Conservation (phyloP, 2,797 vertebrate species). For the Microctenopoma stevenorrisi region DNA sequence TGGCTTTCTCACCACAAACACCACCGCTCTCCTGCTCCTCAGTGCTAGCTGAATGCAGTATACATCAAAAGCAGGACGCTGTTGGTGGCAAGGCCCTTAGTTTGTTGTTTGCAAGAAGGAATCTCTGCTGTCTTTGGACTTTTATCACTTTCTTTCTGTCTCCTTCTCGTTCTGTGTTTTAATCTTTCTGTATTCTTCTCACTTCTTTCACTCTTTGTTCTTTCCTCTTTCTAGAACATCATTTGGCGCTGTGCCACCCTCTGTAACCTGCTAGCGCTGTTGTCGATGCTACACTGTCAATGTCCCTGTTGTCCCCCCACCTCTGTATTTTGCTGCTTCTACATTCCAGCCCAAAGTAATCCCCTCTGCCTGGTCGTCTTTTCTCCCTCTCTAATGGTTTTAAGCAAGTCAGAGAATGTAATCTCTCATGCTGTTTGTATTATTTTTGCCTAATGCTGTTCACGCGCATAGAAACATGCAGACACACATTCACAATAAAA, state of each 20-base stretch:
- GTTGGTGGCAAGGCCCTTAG: constrained; percentile 70
- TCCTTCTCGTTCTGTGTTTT: constrained; percentile 38
- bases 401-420: constrained; percentile 79
- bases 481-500: constrained; percentile 26
- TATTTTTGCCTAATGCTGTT: constrained; percentile 72
- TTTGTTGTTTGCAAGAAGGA: constrained; percentile 75
- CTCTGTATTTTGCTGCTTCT: constrained; percentile 58
- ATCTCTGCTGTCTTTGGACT: constrained; percentile 69
- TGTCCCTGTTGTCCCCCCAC: constrained; percentile 46
- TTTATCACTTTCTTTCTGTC: constrained; percentile 40
- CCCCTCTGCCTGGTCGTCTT: constrained; percentile 63
- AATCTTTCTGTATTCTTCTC: constrained; percentile 54
- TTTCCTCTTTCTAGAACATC: constrained; percentile 61
- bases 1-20: constrained; percentile 60
- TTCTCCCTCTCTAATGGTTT: constrained; percentile 72
- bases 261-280: constrained; percentile 66
- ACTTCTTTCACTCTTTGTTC: constrained; percentile 42
- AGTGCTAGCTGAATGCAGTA: constrained; percentile 68
- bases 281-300: constrained; percentile 63
- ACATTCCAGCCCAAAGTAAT: constrained; percentile 75
- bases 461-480: constrained; percentile 33
- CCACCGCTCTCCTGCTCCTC: constrained; percentile 59
- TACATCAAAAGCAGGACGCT: constrained; percentile 81
- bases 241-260: constrained; percentile 56
- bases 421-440: constrained; percentile 80